Evolutionary conservation across 92 coral and sea anemone genomes (phyloP).

Genomic region (Porites lobata): DNA sequence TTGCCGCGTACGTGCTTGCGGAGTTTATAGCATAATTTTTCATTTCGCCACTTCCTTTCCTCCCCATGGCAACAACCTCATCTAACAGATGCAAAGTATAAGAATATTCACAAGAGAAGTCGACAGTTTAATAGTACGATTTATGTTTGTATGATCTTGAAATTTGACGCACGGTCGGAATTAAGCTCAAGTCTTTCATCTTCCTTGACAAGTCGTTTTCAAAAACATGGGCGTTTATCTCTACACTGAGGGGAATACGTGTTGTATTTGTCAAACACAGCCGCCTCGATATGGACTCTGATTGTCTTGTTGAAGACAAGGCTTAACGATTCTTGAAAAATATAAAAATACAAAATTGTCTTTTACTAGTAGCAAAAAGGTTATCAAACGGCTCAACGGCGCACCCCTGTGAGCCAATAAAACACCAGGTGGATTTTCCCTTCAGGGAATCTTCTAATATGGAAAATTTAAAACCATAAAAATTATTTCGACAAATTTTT

Average conservation of each 20-base stretch:
- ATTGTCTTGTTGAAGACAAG: constrained; percentile 14
- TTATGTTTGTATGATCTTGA: background rate
- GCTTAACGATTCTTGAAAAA: background rate
- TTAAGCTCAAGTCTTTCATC: constrained; percentile 2
- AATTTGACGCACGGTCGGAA: background rate
- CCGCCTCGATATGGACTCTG: background rate
- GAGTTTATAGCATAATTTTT: background rate
- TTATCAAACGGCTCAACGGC: background rate
- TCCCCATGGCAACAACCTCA: background rate
- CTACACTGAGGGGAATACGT: background rate
- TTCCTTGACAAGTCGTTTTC: background rate
- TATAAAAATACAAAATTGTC: background rate
- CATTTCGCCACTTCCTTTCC: background rate
- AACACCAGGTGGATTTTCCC: background rate
- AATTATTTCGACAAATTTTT: background rate
- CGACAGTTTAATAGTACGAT: background rate
- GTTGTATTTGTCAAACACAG: constrained; percentile 21
- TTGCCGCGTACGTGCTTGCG: background rate
- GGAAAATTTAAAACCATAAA: background rate
- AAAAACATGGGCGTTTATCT: background rate
- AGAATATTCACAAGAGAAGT: background rate
- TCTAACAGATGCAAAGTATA: background rate
- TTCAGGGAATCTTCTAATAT: background rate
- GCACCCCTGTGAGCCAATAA: no score
- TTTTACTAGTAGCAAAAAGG: background rate